Conservation (phyloP, 2,113 vertebrate genomes). For the Opisthocomus hoazin region DNA sequence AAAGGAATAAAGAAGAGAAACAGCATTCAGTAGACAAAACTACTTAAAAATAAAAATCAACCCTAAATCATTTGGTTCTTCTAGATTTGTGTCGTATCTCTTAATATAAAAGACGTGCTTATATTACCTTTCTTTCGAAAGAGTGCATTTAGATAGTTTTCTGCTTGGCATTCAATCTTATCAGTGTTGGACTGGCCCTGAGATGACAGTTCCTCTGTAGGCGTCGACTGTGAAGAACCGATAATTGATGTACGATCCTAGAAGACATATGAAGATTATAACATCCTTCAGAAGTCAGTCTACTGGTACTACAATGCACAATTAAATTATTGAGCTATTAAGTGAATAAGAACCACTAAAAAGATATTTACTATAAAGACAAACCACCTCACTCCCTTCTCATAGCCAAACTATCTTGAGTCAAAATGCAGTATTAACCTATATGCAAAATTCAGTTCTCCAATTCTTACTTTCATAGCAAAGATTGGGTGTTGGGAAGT, state of each 20-base stretch:
- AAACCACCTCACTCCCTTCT: not conserved
- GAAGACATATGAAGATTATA: conserved; percentile 32
- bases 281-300: not conserved
- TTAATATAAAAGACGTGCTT: not conserved
- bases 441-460: not conserved
- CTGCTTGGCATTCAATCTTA: conserved; percentile 94
- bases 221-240: conserved; percentile 87
- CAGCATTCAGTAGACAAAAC: not conserved
- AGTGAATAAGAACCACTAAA: not conserved
- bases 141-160: conserved; percentile 97
- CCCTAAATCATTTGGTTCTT: not conserved
- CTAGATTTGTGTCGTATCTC: not conserved
- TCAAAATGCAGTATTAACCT: not conserved
- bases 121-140: conserved; percentile 96
- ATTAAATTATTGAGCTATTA: not conserved
- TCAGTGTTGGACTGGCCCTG: conserved; percentile 91
- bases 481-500: not conserved
- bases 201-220: conserved; percentile 90
- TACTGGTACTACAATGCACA: not conserved
- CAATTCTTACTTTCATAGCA: not conserved
- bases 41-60: not conserved
- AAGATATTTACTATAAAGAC: not conserved
- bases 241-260: conserved; percentile 84
- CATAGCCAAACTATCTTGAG: not conserved
- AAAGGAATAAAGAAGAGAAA: not conserved